These are phyloP conservation scores for Hiodon tergisus DNA, from an alignment of 2,113 vertebrate species.

Conservation along the genomic window DNA sequence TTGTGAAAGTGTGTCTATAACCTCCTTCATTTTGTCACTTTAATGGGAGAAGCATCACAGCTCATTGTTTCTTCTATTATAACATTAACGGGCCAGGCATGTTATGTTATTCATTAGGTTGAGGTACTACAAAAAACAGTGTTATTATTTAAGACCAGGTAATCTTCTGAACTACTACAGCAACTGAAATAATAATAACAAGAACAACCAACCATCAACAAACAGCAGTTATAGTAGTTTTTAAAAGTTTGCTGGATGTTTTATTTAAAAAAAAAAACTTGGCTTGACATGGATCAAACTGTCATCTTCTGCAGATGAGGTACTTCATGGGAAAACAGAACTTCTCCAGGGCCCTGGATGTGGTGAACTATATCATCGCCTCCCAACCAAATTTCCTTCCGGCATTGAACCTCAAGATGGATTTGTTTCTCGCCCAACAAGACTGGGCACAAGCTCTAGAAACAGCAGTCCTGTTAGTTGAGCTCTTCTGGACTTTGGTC, in stretches of 20 bases:
- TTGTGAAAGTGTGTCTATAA: no score
- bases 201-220: no score
- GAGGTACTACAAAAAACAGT: no score
- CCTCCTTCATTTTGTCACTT: no score
- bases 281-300: background rate
- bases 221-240: no score
- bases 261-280: background rate
- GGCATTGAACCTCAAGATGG: slow-evolving; percentile 62
- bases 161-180: no score
- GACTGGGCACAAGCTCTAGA: slow-evolving; percentile 67
- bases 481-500: background rate
- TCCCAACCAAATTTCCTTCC: slow-evolving; percentile 52
- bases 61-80: no score
- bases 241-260: background rate
- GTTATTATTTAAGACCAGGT: no score
- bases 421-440: slow-evolving; percentile 54
- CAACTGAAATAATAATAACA: no score
- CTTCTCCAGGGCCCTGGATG: slow-evolving; percentile 54
- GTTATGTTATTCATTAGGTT: no score
- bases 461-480: slow-evolving; percentile 50
- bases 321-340: slow-evolving; percentile 63
- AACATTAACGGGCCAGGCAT: no score
- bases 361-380: slow-evolving; percentile 53
- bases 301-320: slow-evolving; percentile 41
- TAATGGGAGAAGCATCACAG: no score